Conservation (phyloP, 2,113 vertebrate genomes). For the Ceratotherium simum region DNA sequence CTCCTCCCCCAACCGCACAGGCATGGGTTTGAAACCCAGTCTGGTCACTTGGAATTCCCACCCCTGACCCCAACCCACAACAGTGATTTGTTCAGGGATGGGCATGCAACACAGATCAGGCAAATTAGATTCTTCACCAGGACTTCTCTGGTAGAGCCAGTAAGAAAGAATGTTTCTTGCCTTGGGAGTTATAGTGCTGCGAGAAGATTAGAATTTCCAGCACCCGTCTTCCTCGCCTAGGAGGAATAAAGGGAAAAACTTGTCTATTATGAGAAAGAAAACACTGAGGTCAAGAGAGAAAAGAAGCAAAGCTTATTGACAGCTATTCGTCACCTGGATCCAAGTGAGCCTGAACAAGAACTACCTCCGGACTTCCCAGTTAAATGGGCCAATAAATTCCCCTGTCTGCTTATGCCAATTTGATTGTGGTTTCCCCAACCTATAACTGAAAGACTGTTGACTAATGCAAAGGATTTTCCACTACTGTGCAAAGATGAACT, state of each 20-base stretch:
- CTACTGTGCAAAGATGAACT: background rate
- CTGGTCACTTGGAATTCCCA: background rate
- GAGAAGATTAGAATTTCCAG: background rate
- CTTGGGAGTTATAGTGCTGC: background rate
- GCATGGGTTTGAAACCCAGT: background rate
- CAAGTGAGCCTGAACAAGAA: background rate
- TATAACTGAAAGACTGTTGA: background rate
- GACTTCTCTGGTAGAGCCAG: background rate
- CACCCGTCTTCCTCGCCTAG: background rate
- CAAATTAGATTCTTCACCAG: background rate
- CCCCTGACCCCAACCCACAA: background rate
- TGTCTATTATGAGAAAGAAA: background rate
- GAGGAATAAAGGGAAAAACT: background rate
- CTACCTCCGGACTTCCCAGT: background rate
- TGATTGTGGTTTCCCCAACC: background rate
- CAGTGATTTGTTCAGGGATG: background rate
- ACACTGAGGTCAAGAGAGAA: background rate
- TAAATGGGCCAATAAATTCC: constrained; percentile 5
- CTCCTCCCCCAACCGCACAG: background rate
- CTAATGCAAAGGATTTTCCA: background rate
- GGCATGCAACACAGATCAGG: background rate
- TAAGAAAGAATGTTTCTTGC: constrained; percentile 4
- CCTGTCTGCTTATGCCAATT: background rate
- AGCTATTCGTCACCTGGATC: background rate
- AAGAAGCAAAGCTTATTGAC: background rate